Conservation (phyloP, 37 sponge, comb jelly and placozoan species). For the Crambe crambe region DNA sequence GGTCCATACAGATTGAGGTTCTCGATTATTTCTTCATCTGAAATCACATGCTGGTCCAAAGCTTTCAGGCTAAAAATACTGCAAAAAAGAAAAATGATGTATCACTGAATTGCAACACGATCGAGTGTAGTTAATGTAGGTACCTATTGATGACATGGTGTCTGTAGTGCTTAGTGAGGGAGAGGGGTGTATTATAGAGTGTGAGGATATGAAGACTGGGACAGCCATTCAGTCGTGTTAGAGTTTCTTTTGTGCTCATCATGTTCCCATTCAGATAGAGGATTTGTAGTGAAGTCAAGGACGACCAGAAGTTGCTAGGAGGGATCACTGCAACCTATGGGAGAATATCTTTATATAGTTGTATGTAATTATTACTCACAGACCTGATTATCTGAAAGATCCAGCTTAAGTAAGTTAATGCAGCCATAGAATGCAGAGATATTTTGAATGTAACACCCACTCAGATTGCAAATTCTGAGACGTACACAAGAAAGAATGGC, state of each 20-base stretch:
- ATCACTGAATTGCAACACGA: neutral
- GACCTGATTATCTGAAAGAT: slow-evolving; percentile 83
- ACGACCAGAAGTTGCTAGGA: slow-evolving; percentile 52
- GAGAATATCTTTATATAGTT: neutral
- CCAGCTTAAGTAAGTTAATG: slow-evolving; percentile 76
- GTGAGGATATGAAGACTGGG: slow-evolving; percentile 65
- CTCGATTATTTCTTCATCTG: slow-evolving; percentile 87
- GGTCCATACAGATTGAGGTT: slow-evolving; percentile 47
- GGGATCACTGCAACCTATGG: slow-evolving; percentile 63
- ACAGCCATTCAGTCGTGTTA: slow-evolving; percentile 32
- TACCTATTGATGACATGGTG: slow-evolving; percentile 82
- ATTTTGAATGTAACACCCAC: slow-evolving; percentile 55
- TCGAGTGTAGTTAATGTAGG: neutral
- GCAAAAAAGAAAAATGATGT: neutral
- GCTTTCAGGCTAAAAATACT: slow-evolving; percentile 73
- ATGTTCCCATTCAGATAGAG: slow-evolving; percentile 77
- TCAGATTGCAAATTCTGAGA: slow-evolving; percentile 66
- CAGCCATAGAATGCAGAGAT: slow-evolving; percentile 67
- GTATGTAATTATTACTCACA: neutral
- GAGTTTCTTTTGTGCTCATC: slow-evolving; percentile 15
- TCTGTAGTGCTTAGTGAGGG: slow-evolving; percentile 63
- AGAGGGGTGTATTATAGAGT: slow-evolving; percentile 74
- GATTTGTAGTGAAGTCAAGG: slow-evolving; percentile 49
- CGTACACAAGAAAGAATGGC: slow-evolving; percentile 35
- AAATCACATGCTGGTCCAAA: slow-evolving; percentile 73